Evolutionary conservation across 2,113 vertebrate species (phyloP).

Genomic region (Heterotis niloticus): DNA sequence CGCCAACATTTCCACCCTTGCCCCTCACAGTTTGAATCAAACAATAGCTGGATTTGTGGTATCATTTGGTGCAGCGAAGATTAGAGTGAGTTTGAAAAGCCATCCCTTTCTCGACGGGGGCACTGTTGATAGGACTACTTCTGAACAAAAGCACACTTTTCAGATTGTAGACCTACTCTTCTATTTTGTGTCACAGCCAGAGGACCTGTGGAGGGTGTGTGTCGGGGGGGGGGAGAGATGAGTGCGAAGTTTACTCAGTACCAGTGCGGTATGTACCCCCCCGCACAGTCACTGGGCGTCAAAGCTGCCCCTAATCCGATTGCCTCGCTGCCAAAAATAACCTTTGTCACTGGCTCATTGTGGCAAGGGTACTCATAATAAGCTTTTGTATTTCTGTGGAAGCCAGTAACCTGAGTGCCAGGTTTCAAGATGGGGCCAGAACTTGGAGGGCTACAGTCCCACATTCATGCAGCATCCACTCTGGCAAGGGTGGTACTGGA

Average conservation of each 20-base stretch:
- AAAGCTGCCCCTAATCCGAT: constrained; percentile 26
- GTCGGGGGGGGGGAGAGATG: neutral
- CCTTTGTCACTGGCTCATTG: constrained; percentile 19
- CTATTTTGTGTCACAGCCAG: neutral
- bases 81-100: constrained; percentile 4
- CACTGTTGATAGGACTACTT: constrained; percentile 35
- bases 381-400: constrained; percentile 31
- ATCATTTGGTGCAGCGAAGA: neutral
- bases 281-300: constrained; percentile 18
- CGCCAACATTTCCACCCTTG: neutral
- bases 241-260: neutral
- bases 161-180: neutral
- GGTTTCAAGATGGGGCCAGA: constrained; percentile 17
- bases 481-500: neutral
- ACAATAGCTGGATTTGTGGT: constrained; percentile 17
- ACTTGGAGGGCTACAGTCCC: neutral
- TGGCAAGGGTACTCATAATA: constrained; percentile 29
- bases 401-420: constrained; percentile 24
- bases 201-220: neutral
- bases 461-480: neutral
- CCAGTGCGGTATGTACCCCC: neutral
- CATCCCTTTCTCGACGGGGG: constrained; percentile 41
- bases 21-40: neutral
- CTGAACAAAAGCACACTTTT: constrained; percentile 45
- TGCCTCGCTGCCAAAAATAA: constrained; percentile 28